Evolutionary conservation across 2,888 invertebrate genomes (phyloP), one percentile per base, ranked within the genome.

Genomic region (Conops quadrifasciatus): DNA sequence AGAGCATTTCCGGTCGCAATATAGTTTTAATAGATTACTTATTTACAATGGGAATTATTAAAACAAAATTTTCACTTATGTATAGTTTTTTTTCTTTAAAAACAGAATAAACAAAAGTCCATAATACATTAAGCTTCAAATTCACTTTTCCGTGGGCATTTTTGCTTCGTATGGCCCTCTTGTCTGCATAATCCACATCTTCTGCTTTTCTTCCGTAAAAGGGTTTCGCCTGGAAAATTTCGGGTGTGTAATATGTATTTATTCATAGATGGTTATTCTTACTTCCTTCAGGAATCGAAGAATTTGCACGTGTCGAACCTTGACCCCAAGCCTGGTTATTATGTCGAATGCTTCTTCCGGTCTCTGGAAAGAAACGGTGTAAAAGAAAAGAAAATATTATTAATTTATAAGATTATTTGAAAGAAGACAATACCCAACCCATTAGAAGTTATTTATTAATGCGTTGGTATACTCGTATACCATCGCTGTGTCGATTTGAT

Each of bases 111-210:
- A 7, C 36, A 69, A 51, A 72, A 59, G 49, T 36, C 21, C 56
- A 28, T 66, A 70, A 53, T 63, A 58, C 56, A 72, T 71, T 75
- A 82, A 74, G 74, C 77, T 67, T 81, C 78, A 70, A 78, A 80
- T 49, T 83, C 78, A 3, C 67, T 75, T 74, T 83, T 83, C 3
- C 83, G 76, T 0, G 91, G 91, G 78, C 91, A 91, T 71, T 88
- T 87, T 47, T 78, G 83, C 70, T 89, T 87, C 0, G 87, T 89
- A 78, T 91, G 91, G 15, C 91, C 95, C 87, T 92, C 91, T 78
- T 91, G 88, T 11, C 91, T 89, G 83, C 95, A 95, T 63, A 89
- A 79, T 0, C 93, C 89, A 83, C 94, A 95, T 80, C 89, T 91
- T 71, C 93, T 87, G 64, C 86, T 74, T 66, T 77, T 78, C 4